phyloP scores from a whole-genome alignment of 2,888 invertebrate species.

The Lymantria monacha region DNA sequence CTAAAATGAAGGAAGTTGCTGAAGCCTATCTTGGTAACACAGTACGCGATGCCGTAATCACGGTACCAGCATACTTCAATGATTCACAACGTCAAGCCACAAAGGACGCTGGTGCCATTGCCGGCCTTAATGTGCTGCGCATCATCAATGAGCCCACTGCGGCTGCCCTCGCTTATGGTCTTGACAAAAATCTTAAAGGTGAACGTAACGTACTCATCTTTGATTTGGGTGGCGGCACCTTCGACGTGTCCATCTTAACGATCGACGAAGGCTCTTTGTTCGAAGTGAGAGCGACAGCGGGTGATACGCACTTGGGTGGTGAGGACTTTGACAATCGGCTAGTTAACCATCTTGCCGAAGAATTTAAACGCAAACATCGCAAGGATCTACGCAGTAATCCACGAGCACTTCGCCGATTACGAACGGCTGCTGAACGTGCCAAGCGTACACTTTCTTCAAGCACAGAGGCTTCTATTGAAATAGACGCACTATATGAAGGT shows the following conservation, averaged over 20 bases:
- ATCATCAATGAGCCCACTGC: conserved; percentile 84
- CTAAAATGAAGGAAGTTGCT: conserved; percentile 91
- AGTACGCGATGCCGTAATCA: conserved; percentile 88
- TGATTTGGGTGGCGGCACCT: conserved; percentile 91
- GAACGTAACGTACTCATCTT: conserved; percentile 62
- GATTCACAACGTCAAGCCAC: too few relatives aligned
- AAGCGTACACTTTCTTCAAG: conserved; percentile 90
- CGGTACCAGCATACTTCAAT: conserved; percentile 86
- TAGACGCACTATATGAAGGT: conserved; percentile 89
- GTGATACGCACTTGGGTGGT: conserved; percentile 90
- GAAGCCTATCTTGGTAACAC: conserved; percentile 86
- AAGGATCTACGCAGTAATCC: conserved; percentile 86
- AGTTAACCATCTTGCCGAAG: conserved; percentile 86
- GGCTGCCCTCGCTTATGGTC: conserved; percentile 92
- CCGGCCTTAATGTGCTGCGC: conserved; percentile 89
- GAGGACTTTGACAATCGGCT: conserved; percentile 88
- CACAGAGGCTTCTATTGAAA: conserved; percentile 88
- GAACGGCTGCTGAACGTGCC: conserved; percentile 90
- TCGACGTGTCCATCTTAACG: conserved; percentile 94
- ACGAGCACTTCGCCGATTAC: conserved; percentile 85
- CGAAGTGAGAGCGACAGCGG: conserved; percentile 90
- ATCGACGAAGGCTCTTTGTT: conserved; percentile 93
- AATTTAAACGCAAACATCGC: conserved; percentile 87
- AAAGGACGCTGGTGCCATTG: conserved; percentile 90
- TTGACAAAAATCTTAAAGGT: conserved; percentile 88